A percentile compares a stretch with the other conserved stretches of the same genome.
phyloP scores from a whole-genome alignment of 2,113 vertebrate genomes.

The Struthidea cinerea region DNA sequence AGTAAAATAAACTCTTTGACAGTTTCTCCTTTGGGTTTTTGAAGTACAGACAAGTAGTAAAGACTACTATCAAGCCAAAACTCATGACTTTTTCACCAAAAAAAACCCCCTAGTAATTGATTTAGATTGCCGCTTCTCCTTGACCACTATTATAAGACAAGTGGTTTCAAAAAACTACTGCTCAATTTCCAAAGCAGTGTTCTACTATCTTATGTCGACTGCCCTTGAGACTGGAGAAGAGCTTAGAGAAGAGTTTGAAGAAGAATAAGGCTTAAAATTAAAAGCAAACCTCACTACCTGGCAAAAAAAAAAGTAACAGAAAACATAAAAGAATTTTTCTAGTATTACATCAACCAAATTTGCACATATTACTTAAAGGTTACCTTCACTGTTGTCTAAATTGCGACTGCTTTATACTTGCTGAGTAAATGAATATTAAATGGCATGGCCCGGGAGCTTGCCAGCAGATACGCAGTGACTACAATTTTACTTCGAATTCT shows the following conservation, averaged over 20 bases:
- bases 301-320: not conserved
- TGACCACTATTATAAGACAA: not conserved
- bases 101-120: not conserved
- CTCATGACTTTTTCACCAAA: not conserved
- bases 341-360: not conserved
- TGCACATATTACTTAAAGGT: not conserved
- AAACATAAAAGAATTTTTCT: not conserved
- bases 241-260: not conserved
- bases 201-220: not conserved
- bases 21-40: not conserved
- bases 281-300: not conserved
- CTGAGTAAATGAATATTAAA: not conserved
- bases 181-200: not conserved
- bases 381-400: not conserved
- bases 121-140: not conserved
- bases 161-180: not conserved
- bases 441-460: not conserved
- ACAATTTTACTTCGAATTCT: not conserved
- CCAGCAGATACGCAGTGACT: not conserved
- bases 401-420: not conserved
- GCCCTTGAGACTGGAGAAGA: not conserved
- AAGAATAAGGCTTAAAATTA: not conserved
- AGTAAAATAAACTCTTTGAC: not conserved
- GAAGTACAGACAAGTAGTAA: not conserved
- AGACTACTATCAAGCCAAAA: constrained; percentile 16